phyloP scores from a whole-genome alignment of 2,113 vertebrate genomes.

The Callopanchax toddi region DNA sequence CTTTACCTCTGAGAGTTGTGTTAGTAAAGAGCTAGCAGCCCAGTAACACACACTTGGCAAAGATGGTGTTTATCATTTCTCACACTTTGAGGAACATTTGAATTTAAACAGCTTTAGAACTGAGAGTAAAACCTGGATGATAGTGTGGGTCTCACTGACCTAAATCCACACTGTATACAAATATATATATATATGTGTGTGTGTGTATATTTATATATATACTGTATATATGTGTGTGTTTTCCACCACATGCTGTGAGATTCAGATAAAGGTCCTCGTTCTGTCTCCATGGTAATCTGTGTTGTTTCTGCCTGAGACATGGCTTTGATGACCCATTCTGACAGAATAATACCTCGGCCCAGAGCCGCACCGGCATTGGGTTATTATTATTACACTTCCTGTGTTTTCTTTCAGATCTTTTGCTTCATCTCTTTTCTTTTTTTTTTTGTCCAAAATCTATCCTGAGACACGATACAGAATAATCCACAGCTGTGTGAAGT shows the following conservation, averaged over 20 bases:
- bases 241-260: slow-evolving; percentile 20
- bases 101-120: not conserved
- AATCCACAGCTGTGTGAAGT: slow-evolving; percentile 8
- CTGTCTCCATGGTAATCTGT: slow-evolving; percentile 60
- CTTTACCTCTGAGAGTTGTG: slow-evolving; percentile 1
- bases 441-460: slow-evolving; percentile 2
- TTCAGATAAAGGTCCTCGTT: slow-evolving; percentile 39
- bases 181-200: not conserved
- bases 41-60: not conserved
- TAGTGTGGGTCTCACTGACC: not conserved
- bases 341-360: slow-evolving; percentile 19
- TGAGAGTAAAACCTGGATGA: slow-evolving; percentile 5
- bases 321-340: slow-evolving; percentile 38
- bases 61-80: not conserved
- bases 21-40: not conserved
- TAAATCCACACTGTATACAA: not conserved
- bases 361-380: slow-evolving; percentile 3
- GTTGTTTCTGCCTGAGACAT: slow-evolving; percentile 22
- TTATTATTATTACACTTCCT: not conserved
- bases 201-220: not conserved
- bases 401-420: slow-evolving; percentile 10
- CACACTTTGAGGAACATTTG: not conserved
- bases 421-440: not conserved
- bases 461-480: slow-evolving; percentile 19
- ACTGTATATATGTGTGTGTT: slow-evolving; percentile 3